Evolutionary conservation across 37 sponge, comb jelly and placozoan species (phyloP), one percentile per base, ranked within the genome.

Genomic region (Theonella swinhoei): DNA sequence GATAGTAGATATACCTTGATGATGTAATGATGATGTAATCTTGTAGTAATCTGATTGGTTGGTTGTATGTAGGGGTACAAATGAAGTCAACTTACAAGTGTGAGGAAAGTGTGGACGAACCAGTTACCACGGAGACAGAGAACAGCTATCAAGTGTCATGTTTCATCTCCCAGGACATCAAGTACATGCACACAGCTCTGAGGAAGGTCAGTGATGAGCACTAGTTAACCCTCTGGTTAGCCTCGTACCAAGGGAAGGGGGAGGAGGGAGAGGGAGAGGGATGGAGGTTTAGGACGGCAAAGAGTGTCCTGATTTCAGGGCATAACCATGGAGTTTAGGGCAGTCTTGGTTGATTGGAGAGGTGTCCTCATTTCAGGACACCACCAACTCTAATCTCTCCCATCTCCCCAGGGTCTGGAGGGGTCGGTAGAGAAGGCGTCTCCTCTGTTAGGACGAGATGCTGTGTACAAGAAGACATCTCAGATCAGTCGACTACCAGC

Each of bases 91-190:
- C 30, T 14, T 81, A 89, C 81, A 90, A 93, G 65, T 97, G 98
- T 69, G 58, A 83, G 35, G 98, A 97, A 75, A 81, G 69, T 20
- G 74, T 72, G 26, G 89, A 88, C 3, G 98, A 97, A 59, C 83
- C 83, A 17, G 96, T 85, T 62, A 83, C 77, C 0, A 42, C 67
- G 70, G 88, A 91, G 64, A 59, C 58, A 20, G 98, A 97, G 77
- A 88, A 79, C 37, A 63, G 65, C 47, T 82, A 77, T 37, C 98
- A 97, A 41, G 76, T 97, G 73, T 80, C 89, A 8, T 97, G 98
- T 73, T 95, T 92, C 78, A 97, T 97, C 14, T 63, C 82, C 30
- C 90, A 91, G 87, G 98, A 97, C 62, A 81, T 95, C 26, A 93
- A 93, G 62, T 97, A 97, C 70, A 75, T 95, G 72, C 80, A 86